Base-by-base conservation (phyloP, 2,797 vertebrate genomes). In the Aulostomus chinensis region DNA sequence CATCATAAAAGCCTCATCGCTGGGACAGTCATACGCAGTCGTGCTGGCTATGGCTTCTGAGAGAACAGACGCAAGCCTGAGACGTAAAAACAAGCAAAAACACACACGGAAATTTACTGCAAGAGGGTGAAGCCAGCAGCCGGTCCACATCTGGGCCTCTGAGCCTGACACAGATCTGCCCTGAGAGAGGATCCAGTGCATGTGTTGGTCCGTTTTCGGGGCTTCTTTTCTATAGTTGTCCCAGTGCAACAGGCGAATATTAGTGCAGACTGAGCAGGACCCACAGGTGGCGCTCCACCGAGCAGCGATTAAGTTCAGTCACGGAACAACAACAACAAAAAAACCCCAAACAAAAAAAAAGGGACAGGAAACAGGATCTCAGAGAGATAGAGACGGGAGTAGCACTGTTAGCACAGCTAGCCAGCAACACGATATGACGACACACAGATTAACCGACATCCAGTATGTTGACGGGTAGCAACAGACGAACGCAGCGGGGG, bases 11-110 rank as follows among this genome's bases (percentile, higher is more conserved):
- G 26, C 60, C 60, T 46, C 52, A 47, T 34, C 5, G 8, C 33
- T 39, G 55, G 42, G 42, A 31, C 28, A 33, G 42, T 46, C 42
- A 14, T 32, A 61, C n/a, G n/a, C n/a, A n/a, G n/a, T n/a, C n/a
- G 51, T 38, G 58, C 46, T 75, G 74, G 62, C 49, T 80, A 78
- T 81, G 84, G 83, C 78, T 80, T 83, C 61, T 34, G 63, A 68
- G 40, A 54, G 26, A 58, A 62, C 14, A 34, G 34, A 54, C 8
- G 11, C 5, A 9, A 52, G 40, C 42, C 31, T 13, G n/a, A 24
- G 9, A 38, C 3, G n/a, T 16, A 7, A 12, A n/a, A n/a, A n/a
- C n/a, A n/a, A n/a, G n/a, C n/a, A n/a, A n/a, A n/a, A n/a, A n/a
- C 2, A 9, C 13, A 30, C 29, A 25, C 26, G 29, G 16, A 24